Base-by-base conservation (phyloP, 2,797 vertebrate species). In the Sebastiscus albofasciatus region DNA sequence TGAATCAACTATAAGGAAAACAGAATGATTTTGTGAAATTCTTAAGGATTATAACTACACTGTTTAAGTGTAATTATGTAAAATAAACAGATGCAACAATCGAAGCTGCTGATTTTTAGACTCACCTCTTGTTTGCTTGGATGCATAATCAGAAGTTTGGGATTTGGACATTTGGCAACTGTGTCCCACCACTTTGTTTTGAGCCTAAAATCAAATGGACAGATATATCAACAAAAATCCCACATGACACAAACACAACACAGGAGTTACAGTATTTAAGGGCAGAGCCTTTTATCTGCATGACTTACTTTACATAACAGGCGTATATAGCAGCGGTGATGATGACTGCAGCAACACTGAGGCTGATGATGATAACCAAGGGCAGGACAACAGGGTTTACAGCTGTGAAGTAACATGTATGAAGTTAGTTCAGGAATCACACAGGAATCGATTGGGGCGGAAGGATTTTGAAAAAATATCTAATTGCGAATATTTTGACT, bases 241-340 rank as follows among this genome's bases (percentile, higher is more conserved):
- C 0, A 16, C 6, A 7, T 36, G 2, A 20, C 6, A 52, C n/a
- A 61, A 56, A 42, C n/a, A 68, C 27, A 62, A 29, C 1, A 59
- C 2, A 52, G 4, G 8, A 22, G 18, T 66, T 54, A n/a, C 10
- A n/a, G 22, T 29, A 49, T 65, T 71, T 36, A 36, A 34, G 3
- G 12, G 6, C 11, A 69, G 61, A 14, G 6, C 3, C 5, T 18
- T 71, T 68, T 27, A 55, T 78, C 22, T 69, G 27, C 18, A 33
- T 20, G 42, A 86, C 93, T 90, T 86, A 94, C 93, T 80, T 92
- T 27, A 83, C 6, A 60, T 18, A 85, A 70, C 33, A 79, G 64
- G 2, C 4, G 61, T 54, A 89, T 0, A 59, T 4, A 2, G 14
- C 16, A 22, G 1, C 24, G 3, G 26, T 79, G 65, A 81, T 1